Conservation (phyloP, 2,113 vertebrate genomes). For the Herpetotheres cachinnans region DNA sequence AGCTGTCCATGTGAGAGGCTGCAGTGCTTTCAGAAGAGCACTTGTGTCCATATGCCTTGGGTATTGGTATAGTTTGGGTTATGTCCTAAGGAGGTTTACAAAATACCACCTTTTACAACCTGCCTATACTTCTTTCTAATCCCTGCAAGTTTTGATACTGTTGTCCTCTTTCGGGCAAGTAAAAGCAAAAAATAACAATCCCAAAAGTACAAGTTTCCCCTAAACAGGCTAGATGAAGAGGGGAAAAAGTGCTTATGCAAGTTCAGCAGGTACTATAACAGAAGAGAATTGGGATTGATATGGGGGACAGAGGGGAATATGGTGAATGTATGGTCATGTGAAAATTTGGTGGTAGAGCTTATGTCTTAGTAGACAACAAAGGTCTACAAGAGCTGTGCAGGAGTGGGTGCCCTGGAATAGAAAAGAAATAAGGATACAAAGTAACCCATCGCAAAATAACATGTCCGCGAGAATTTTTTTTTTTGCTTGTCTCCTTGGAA, state of each 20-base stretch:
- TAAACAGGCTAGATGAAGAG: not conserved
- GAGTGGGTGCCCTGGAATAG: not conserved
- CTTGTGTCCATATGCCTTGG: not conserved
- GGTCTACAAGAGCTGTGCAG: not conserved
- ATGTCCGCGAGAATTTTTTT: not conserved
- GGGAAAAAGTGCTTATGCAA: not conserved
- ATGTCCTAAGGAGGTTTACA: not conserved
- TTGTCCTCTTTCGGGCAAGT: not conserved
- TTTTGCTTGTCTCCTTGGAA: not conserved
- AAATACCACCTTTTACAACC: not conserved
- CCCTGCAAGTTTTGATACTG: not conserved
- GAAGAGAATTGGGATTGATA: not conserved
- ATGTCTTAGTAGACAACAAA: not conserved
- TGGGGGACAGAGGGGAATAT: no score
- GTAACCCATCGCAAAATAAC: not conserved
- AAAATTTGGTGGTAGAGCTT: not conserved
- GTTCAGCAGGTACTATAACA: not conserved
- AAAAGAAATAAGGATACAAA: not conserved
- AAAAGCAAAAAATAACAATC: not conserved
- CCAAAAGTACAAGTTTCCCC: not conserved
- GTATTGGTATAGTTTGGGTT: not conserved
- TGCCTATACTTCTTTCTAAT: not conserved
- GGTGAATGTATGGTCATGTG: fast-evolving
- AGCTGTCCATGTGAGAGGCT: not conserved
- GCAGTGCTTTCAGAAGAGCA: not conserved